Evolutionary conservation across 2,888 invertebrate genomes (phyloP), one percentile per base, ranked within the genome.

Genomic region (Apeira syringaria): DNA sequence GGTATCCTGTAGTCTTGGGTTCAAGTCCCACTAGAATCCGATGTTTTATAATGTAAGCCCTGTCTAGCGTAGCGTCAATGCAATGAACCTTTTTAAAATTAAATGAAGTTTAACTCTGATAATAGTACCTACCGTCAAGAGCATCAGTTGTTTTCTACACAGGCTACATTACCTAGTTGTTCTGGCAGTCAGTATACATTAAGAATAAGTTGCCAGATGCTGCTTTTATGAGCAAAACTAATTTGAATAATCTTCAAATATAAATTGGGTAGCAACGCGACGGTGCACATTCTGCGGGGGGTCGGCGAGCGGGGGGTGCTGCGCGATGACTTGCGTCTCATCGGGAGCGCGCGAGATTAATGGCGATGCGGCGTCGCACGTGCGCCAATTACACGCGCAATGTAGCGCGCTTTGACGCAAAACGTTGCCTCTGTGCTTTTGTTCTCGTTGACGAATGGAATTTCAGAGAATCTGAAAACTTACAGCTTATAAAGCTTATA

Each of bases 341-440:
- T 88, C 82, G 85, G 80, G 81, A 81, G 84, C 70, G 84, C 70
- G 76, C 62, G 87, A 87, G 88, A 89, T 88, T 89, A 85, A 89
- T 88, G 82, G 82, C 74, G 67, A 69, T 64, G 12, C 7, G 82
- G 82, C 71, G 78, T 73, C 78, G 75, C 74, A 56, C 68, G 76
- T 72, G 72, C 75, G 73, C 79, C 87, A 82, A 88, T 88, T 86
- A 88, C 84, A 85, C 81, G 85, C 81, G 84, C 86, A 77, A 84
- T 86, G 84, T 84, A 78, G 33, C 51, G 74, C 77, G 39, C 30
- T 30, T 12, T 24, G 13, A 37, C 30, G 12, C 13, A 5, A 11
- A 33, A 13, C 33, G n/a, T n/a, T 27, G 33, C 10, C 10, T 8
- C 24, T 39, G 10, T 38, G 15, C 25, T 41, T 28, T 31, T 39